Base-by-base conservation (phyloP, 2,113 vertebrate genomes). In the Percina caprodes region DNA sequence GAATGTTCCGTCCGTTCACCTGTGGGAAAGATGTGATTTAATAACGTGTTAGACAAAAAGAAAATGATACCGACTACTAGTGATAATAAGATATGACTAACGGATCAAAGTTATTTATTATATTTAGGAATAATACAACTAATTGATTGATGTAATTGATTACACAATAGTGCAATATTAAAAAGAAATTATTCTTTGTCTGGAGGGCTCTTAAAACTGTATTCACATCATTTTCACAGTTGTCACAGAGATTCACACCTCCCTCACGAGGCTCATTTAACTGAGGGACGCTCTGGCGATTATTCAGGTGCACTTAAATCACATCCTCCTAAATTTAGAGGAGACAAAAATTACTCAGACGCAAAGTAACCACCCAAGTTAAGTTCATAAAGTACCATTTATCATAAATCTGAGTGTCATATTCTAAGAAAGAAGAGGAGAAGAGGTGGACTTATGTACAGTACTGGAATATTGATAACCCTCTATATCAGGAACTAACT, bases 1-100 rank as follows among this genome's bases (percentile, higher is more conserved):
- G 97, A 88, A 99, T 97, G 93, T 99, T 99, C 69, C 98, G 96
- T 79, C 98, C 97, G 21, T 99, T 99, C 92, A 99, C 98, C 98
- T 99, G 96, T 91, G 87, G 75, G 63, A 69, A 45, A 77, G 35
- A 77, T 74, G 12, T 46, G 35, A 77, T 70, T 74, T 58, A 66
- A 69, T n/a, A 69, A 65, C 12, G 4, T 10, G 45, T 48, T 5
- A 45, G 11, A 56, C 14, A 39, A 63, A 72, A 54, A 71, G 39
- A 18, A 19, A 13, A 14, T 51, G 13, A 16, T 2, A 48, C 2
- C 8, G 35, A 19, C 33, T 48, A 1, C 54, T 59, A 35, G 35
- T 14, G 14, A 66, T 46, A 58, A 49, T 49, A 55, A 21, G 55
- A 19, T 39, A 11, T 33, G 21, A 35, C 54, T 42, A 6, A 63